Conservation (phyloP, 2,888 invertebrate species). For the Andrena fulva region DNA sequence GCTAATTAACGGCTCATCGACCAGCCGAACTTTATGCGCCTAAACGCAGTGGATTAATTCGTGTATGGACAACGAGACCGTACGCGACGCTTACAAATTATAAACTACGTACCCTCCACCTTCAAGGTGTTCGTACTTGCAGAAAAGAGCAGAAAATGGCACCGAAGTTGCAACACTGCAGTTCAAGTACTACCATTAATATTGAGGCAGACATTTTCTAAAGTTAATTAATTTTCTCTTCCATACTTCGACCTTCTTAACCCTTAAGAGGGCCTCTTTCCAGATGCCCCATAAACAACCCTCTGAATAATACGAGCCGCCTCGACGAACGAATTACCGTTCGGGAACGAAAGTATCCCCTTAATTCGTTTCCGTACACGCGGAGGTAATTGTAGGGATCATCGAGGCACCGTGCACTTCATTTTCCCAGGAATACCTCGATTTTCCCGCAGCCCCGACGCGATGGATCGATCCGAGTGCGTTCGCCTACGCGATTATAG, state of each 20-base stretch:
- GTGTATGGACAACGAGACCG: slow-evolving; percentile 40
- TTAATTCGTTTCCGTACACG: background rate
- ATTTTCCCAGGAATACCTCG: slow-evolving; percentile 1
- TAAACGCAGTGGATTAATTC: slow-evolving; percentile 72
- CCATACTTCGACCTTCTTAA: too few relatives aligned
- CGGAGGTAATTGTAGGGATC: background rate
- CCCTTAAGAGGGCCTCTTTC: too few relatives aligned
- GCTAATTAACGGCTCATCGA: slow-evolving; percentile 75
- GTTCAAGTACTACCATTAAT: too few relatives aligned
- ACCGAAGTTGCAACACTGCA: too few relatives aligned
- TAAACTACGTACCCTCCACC: background rate
- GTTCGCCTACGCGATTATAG: slow-evolving; percentile 5
- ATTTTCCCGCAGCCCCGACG: background rate
- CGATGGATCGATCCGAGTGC: slow-evolving; percentile 21
- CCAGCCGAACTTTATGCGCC: slow-evolving; percentile 69
- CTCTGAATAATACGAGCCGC: background rate
- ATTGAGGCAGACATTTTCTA: too few relatives aligned
- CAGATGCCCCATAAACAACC: too few relatives aligned
- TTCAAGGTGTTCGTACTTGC: background rate
- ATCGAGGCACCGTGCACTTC: background rate
- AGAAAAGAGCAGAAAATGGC: background rate
- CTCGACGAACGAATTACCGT: background rate
- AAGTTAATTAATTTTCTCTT: too few relatives aligned
- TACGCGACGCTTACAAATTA: slow-evolving; percentile 40
- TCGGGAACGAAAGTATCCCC: background rate